Evolutionary conservation across 2,888 invertebrate genomes (phyloP).

Genomic region (Nephrotoma appendiculata): DNA sequence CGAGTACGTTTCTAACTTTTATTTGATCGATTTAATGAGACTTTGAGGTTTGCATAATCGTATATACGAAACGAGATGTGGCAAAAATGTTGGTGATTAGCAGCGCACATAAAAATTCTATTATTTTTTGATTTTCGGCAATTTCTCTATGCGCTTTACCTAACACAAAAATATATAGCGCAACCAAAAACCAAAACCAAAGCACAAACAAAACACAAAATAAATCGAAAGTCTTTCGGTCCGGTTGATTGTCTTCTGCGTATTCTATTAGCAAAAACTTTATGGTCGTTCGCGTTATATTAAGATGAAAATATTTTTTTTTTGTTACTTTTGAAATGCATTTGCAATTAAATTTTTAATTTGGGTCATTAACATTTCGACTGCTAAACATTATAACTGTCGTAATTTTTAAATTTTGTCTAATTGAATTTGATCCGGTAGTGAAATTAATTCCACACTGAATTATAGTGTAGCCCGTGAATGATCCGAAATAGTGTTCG

Average conservation of each 20-base stretch:
- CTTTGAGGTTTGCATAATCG: background rate
- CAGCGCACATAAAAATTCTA: background rate
- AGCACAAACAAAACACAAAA: background rate
- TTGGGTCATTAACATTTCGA: background rate
- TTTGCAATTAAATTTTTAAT: background rate
- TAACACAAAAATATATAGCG: background rate
- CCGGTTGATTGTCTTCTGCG: background rate
- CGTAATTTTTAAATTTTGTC: no score
- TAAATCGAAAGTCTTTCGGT: no score
- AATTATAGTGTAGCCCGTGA: no score
- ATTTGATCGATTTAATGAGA: background rate
- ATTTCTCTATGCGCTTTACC: background rate
- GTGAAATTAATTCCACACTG: no score
- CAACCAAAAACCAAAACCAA: background rate
- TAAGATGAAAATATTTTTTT: no score
- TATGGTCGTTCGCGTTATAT: background rate
- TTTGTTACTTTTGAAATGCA: background rate
- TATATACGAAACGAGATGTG: no score
- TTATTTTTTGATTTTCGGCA: background rate
- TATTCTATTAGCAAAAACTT: background rate
- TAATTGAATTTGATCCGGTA: no score
- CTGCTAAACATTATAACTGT: no score
- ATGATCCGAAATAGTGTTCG: no score
- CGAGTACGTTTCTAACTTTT: background rate
- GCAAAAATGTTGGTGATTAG: no score